Evolutionary conservation across 2,797 vertebrate species (phyloP), one percentile per base, ranked within the genome.

Genomic region (Triplophysa bombifrons): DNA sequence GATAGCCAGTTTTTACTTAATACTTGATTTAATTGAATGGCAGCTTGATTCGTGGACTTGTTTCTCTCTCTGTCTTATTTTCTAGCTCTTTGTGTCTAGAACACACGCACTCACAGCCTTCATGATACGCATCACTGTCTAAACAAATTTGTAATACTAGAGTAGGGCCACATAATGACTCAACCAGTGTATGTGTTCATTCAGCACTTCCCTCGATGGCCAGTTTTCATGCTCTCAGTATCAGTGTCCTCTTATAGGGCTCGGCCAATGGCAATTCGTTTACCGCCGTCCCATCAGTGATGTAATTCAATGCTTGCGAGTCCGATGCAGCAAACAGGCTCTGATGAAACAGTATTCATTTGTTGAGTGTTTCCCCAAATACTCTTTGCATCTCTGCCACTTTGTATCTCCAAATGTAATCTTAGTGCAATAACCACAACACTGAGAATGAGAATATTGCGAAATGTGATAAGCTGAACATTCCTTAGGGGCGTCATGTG

Each of bases 221-320:
- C 46, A 72, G 56, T 77, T 58, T 79, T 69, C 76, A 80, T 70
- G 75, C 75, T 79, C 27, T 74, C 53, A 73, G 64, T 60, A 69
- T 66, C 68, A 69, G 51, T 53, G 22, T 65, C 65, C 30, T 65
- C 63, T 75, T 73, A 44, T 72, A 65, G 55, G 34, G 13, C n/a
- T 70, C 50, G 12, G 65, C 30, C 74, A 9, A 85, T 72, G 44
- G 61, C 74, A 83, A 80, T 83, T 85, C 71, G 74, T 74, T 85
- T 81, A 85, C 61, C 14, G 58, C 67, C 4, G 10, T 83, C 55
- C 72, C 69, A 80, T 82, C 74, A 77, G 76, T 64, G 64, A 34
- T 74, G 77, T 78, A 75, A 85, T 83, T 75, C 71, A 68, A 72
- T 75, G 60, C 53, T 53, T 65, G 30, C n/a, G 41, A 74, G n/a